Conservation (phyloP, 2,113 vertebrate species). For the Geococcyx californianus region DNA sequence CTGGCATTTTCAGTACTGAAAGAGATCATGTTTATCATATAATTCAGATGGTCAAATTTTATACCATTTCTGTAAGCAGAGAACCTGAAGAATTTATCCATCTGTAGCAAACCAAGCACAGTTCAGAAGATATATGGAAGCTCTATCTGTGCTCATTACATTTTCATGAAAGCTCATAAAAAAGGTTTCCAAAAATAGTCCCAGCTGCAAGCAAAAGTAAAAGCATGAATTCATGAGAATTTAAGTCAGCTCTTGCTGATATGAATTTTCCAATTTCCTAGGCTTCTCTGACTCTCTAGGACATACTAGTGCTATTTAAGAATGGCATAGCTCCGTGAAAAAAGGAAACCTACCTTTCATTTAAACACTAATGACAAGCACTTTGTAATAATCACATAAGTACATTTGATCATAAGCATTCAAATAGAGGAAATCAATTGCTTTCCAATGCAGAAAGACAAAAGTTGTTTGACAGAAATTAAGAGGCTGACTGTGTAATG, state of each 20-base stretch:
- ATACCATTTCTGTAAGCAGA: not conserved
- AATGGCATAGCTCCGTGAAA: not conserved
- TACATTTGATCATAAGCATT: not conserved
- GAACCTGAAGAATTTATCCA: not conserved
- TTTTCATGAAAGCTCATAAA: not conserved
- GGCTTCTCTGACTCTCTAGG: not conserved
- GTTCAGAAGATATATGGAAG: fast-evolving
- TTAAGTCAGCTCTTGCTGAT: not conserved
- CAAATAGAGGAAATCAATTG: not conserved
- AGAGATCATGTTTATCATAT: not conserved
- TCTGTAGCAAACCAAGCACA: not conserved
- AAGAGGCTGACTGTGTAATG: fast-evolving
- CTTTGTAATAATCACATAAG: not conserved
- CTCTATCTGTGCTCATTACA: not conserved
- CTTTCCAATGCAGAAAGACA: not conserved
- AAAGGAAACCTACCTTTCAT: not conserved
- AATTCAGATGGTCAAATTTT: not conserved
- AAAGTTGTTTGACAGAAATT: not conserved
- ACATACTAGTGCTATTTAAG: not conserved
- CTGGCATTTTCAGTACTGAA: not conserved
- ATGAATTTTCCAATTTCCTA: not conserved
- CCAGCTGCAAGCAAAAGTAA: not conserved
- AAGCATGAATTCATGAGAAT: not conserved
- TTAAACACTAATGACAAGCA: not conserved
- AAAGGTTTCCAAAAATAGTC: not conserved